A percentile compares a stretch with the other conserved stretches of the same genome.
Conservation (phyloP, 1,140 invertebrate genomes). For the Phymastichus coffea region DNA sequence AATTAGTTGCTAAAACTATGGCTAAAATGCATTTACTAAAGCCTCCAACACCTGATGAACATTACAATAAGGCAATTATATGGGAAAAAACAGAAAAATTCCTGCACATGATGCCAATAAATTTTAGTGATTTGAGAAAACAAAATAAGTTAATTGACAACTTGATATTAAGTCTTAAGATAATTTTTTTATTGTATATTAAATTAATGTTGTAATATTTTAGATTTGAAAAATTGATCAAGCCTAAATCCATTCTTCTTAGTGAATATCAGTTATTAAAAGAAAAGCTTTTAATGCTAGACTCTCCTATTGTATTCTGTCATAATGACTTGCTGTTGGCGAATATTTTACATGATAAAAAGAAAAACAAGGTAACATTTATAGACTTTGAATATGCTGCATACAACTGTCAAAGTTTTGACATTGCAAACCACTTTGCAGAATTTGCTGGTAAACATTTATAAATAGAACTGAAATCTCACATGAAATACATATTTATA, state of each 20-base stretch:
- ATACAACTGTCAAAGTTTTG: constrained; percentile 92
- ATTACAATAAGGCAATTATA: constrained; percentile 61
- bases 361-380: constrained; percentile 76
- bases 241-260: constrained; percentile 65
- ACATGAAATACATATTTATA: constrained; percentile 13
- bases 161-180: no score
- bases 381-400: constrained; percentile 98
- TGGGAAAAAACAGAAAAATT: constrained; percentile 78
- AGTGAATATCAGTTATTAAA: constrained; percentile 72
- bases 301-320: constrained; percentile 88
- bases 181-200: no score
- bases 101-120: constrained; percentile 69
- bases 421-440: constrained; percentile 97
- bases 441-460: constrained; percentile 88
- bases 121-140: constrained; percentile 63
- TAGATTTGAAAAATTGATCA: constrained; percentile 71
- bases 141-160: constrained; percentile 60
- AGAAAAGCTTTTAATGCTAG: constrained; percentile 62
- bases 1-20: constrained; percentile 75
- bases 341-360: constrained; percentile 86
- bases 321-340: constrained; percentile 96
- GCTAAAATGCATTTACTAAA: constrained; percentile 76
- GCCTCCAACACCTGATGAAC: constrained; percentile 39
- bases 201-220: constrained; percentile 42
- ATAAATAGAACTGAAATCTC: no score